Evolutionary conservation across 2,797 vertebrate species (phyloP).

Genomic region (Gobionotothen gibberifrons): DNA sequence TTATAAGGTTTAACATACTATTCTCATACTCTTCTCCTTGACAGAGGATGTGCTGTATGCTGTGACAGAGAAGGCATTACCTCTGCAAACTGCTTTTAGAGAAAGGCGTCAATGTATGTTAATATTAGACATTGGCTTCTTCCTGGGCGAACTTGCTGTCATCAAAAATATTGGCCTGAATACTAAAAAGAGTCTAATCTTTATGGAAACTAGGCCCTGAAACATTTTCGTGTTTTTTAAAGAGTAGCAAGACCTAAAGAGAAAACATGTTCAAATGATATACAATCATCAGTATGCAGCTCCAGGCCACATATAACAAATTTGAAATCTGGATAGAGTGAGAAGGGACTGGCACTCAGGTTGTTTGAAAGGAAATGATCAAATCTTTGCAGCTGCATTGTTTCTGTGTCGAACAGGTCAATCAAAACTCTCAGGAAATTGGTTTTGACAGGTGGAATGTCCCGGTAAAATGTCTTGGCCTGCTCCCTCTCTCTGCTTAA

Average conservation of each 20-base stretch:
- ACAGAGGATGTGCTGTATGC: conserved; percentile 4
- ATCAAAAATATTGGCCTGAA: conserved; percentile 44
- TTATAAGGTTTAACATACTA: conserved; percentile 1
- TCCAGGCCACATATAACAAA: background rate
- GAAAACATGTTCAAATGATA: background rate
- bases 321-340: background rate
- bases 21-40: conserved; percentile 13
- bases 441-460: conserved; percentile 83
- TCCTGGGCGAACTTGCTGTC: conserved; percentile 42
- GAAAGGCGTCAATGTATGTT: conserved; percentile 35
- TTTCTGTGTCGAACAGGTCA: conserved; percentile 65
- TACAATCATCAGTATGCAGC: background rate
- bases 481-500: conserved; percentile 46
- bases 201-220: background rate
- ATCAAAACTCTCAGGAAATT: conserved; percentile 81
- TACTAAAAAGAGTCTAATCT: conserved; percentile 36
- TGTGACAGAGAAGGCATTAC: conserved; percentile 7
- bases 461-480: conserved; percentile 51
- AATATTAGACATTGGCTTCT: conserved; percentile 31
- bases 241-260: background rate
- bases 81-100: conserved; percentile 8
- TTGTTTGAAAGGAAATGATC: conserved; percentile 23
- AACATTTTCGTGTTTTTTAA: background rate
- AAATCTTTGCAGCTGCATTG: conserved; percentile 62
- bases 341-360: conserved; percentile 6